Conservation (phyloP, 2,888 invertebrate species). For the Xanthorhoe spadicearia region DNA sequence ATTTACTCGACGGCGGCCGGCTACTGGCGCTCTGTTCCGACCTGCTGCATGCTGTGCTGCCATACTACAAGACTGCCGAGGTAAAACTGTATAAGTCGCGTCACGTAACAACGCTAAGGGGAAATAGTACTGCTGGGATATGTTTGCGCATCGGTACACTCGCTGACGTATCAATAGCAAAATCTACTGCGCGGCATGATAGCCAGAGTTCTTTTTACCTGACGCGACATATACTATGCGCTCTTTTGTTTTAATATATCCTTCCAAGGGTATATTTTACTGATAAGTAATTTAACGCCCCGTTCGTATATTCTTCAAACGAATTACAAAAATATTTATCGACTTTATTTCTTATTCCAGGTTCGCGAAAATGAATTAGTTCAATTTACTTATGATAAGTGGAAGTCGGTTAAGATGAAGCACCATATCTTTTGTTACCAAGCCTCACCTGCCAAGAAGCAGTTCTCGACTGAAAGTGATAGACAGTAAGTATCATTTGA, state of each 20-base stretch:
- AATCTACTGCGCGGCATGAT: too few relatives aligned
- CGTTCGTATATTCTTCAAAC: too few relatives aligned
- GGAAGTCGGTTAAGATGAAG: slow-evolving; percentile 93
- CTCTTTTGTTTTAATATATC: too few relatives aligned
- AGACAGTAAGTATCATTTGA: slow-evolving; percentile 72
- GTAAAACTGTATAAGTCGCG: slow-evolving; percentile 63
- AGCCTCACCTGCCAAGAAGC: slow-evolving; percentile 92
- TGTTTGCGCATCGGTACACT: neutral
- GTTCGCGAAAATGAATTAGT: slow-evolving; percentile 93
- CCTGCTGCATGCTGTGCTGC: slow-evolving; percentile 90
- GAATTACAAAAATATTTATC: too few relatives aligned
- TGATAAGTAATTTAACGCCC: too few relatives aligned
- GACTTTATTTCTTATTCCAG: slow-evolving; percentile 62
- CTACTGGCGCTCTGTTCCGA: slow-evolving; percentile 92
- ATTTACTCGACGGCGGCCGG: slow-evolving; percentile 89
- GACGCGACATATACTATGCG: too few relatives aligned
- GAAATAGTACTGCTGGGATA: too few relatives aligned
- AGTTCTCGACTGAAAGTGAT: slow-evolving; percentile 91
- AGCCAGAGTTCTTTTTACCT: too few relatives aligned
- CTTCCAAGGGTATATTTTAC: too few relatives aligned
- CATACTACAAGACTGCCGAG: slow-evolving; percentile 93
- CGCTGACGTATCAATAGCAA: too few relatives aligned
- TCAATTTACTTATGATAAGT: slow-evolving; percentile 92
- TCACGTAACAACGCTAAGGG: too few relatives aligned
- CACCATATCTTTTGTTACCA: slow-evolving; percentile 96